Evolutionary conservation across 2,888 invertebrate genomes (phyloP).

Genomic region (Eumacrocentrus americanus): DNA sequence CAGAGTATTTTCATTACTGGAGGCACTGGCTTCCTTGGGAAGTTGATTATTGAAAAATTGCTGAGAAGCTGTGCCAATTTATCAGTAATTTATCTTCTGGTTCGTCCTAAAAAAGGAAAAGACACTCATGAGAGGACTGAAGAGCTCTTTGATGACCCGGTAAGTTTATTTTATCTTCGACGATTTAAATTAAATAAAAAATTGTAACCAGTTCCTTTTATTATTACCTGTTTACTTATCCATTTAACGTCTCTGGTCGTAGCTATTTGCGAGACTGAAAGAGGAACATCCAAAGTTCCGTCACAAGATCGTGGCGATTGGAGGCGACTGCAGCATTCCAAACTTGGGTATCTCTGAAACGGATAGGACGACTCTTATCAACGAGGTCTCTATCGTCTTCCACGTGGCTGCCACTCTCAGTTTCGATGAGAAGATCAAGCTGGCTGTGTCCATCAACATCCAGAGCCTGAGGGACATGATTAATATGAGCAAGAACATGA

Average conservation of each 20-base stretch:
- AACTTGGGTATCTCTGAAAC: constrained; percentile 67
- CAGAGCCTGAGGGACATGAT: constrained; percentile 72
- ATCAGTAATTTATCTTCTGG: constrained; percentile 66
- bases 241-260: too few species aligned
- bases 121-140: constrained; percentile 63
- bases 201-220: too few species aligned
- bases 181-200: background rate
- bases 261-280: constrained; percentile 67
- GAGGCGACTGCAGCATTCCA: constrained; percentile 69
- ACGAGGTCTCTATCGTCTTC: constrained; percentile 65
- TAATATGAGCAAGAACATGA: constrained; percentile 71
- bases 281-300: constrained; percentile 69
- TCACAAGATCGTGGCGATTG: constrained; percentile 64
- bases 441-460: constrained; percentile 77
- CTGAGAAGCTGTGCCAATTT: constrained; percentile 69
- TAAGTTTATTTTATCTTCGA: constrained; percentile 34
- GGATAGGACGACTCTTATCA: constrained; percentile 64
- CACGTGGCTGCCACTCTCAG: constrained; percentile 68
- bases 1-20: constrained; percentile 69
- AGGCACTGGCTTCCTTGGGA: constrained; percentile 73
- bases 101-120: constrained; percentile 67
- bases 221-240: too few species aligned
- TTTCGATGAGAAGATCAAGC: constrained; percentile 78
- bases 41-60: constrained; percentile 74
- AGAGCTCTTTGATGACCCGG: constrained; percentile 62